Base-by-base conservation (phyloP, 2,113 vertebrate species). In the Chaenogobius annularis region DNA sequence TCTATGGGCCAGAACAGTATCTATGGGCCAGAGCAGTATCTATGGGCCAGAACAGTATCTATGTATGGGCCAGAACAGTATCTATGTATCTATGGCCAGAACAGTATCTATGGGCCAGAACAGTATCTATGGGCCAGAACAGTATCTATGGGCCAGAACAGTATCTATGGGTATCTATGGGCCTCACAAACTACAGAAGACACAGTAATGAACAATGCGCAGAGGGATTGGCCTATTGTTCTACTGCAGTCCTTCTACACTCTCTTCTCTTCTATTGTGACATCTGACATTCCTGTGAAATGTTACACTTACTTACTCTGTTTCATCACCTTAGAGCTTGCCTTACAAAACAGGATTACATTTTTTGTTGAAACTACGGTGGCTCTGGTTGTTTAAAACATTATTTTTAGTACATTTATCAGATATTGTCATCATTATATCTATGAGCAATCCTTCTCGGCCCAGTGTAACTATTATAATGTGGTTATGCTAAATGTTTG, bases 121-220 rank as follows among this genome's bases (percentile, higher is more conserved):
- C 61, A 44, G 64, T 23, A 54, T 13, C 54, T 31, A n/a, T n/a
- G n/a, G n/a, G 59, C 61, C 75, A 79, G 56, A 54, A 15, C 61
- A 44, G 64, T 23, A 54, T 13, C 54, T 31, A n/a, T n/a, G n/a
- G n/a, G 59, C 61, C 75, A 79, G 56, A 54, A 15, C 61, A 44
- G 64, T 23, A 54, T 13, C 54, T 31, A n/a, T n/a, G n/a, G n/a
- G n/a, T n/a, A n/a, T n/a, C n/a, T 37, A 37, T 2, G 23, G 20
- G 69, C 15, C 55, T 9, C 9, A 64, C 17, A 69, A 13, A 69
- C 69, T 73, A 58, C 67, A 66, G 19, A 22, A 68, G 50, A 77
- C 76, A 52, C n/a, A 55, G 61, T 67, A 58, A 68, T 71, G 62
- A 68, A 73, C 26, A 56, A 62, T 31, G 64, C 68, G 50, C 44